These are phyloP conservation scores for Helostoma temminkii DNA, from an alignment of 2,797 vertebrate species.

Conservation along the genomic window DNA sequence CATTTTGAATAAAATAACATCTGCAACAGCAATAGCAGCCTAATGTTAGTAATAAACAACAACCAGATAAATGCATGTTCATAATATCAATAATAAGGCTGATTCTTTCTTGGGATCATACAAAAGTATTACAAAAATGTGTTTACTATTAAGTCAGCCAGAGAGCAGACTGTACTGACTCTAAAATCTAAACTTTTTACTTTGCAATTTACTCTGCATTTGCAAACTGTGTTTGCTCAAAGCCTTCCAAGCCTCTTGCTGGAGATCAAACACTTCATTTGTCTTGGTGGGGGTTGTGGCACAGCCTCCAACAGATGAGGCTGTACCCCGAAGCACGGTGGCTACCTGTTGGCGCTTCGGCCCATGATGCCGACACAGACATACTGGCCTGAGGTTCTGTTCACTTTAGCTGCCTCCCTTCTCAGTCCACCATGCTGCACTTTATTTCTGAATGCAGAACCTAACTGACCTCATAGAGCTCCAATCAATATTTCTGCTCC, in stretches of 20 bases:
- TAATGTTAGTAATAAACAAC: too few relatives aligned
- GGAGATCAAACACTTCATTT: slow-evolving; percentile 78
- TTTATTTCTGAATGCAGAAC: slow-evolving; percentile 67
- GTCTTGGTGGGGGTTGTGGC: slow-evolving; percentile 66
- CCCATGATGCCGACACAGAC: slow-evolving; percentile 57
- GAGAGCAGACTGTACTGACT: slow-evolving; percentile 16
- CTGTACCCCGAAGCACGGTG: slow-evolving; percentile 70
- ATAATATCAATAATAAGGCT: too few relatives aligned
- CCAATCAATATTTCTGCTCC: slow-evolving; percentile 75
- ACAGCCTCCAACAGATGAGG: slow-evolving; percentile 52
- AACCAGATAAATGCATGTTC: too few relatives aligned
- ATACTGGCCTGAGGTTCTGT: slow-evolving; percentile 66
- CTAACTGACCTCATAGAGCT: slow-evolving; percentile 61
- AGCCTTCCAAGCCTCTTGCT: slow-evolving; percentile 45
- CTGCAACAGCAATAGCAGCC: too few relatives aligned
- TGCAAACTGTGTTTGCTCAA: slow-evolving; percentile 60
- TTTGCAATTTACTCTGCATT: slow-evolving; percentile 32
- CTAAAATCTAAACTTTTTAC: slow-evolving; percentile 37
- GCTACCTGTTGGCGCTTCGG: slow-evolving; percentile 73
- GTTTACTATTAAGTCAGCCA: slow-evolving; percentile 14
- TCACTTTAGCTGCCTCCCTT: slow-evolving; percentile 38
- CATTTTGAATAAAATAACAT: too few relatives aligned
- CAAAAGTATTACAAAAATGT: slow-evolving; percentile 23
- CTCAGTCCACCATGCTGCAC: slow-evolving; percentile 29
- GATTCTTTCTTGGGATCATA: too few relatives aligned